Evolutionary conservation across 2,113 vertebrate genomes (phyloP).

Genomic region (Felis catus): DNA sequence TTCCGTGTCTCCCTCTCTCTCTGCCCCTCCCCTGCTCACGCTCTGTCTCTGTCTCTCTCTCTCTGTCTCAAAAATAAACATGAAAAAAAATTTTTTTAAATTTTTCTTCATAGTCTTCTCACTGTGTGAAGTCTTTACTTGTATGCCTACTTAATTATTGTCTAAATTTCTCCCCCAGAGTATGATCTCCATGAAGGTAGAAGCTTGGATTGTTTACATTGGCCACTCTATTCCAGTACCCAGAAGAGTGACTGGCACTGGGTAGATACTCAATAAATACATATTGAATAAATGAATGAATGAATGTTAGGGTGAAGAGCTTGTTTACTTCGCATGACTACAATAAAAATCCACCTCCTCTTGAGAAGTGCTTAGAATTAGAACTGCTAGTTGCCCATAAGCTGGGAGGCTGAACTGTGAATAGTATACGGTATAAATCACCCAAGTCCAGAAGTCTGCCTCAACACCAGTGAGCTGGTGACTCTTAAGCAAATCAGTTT

Average conservation of each 20-base stretch:
- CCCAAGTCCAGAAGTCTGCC: not conserved
- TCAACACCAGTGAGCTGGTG: not conserved
- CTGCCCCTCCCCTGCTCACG: fast-evolving
- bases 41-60: too few species aligned
- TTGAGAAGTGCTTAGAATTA: not conserved
- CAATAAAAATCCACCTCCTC: not conserved
- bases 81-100: too few species aligned
- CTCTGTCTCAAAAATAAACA: too few species aligned
- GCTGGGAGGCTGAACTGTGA: not conserved
- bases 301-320: not conserved
- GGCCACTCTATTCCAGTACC: not conserved
- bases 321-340: not conserved
- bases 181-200: not conserved
- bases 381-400: not conserved
- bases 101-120: not conserved
- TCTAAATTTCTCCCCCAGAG: not conserved
- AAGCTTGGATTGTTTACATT: not conserved
- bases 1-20: too few species aligned
- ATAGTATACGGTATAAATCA: not conserved
- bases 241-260: not conserved
- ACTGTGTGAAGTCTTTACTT: not conserved
- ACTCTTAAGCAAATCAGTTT: not conserved
- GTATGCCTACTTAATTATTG: not conserved
- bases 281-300: not conserved
- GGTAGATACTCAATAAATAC: not conserved